Base-by-base conservation (phyloP, 2,888 invertebrate genomes). In the Chrysotoxum bicinctum region DNA sequence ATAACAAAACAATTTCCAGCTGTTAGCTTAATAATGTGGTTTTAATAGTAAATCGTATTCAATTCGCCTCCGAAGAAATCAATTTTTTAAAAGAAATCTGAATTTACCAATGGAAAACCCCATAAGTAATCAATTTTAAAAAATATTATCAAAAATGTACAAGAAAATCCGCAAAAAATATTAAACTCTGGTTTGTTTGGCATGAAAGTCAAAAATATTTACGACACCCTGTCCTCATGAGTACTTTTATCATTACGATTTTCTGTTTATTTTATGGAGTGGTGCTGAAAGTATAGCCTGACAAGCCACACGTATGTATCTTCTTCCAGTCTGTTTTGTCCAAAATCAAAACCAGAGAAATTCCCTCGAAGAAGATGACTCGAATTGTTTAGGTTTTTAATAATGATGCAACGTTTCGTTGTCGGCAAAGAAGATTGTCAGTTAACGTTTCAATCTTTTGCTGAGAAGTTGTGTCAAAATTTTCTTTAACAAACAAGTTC, bases 381-480 rank as follows among this genome's bases (percentile, higher is more conserved):
- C 64, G 35, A 56, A 12, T 35, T 50, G 16, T 64, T 48, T 50
- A 40, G 50, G 37, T 16, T 72, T 56, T 40, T 26, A 35, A 37
- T 35, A 48, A 48, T 75, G 66, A 68, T 52, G 40, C 56, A 83
- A 73, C 40, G 1, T 56, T 62, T 32, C 14, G n/a, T 35, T 50
- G 62, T 26, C 73, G 69, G 78, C 56, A 69, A 69, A 69, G 26
- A 26, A 37, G 40, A 32, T 62, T 12, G 16, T 14, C 81, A 58
- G 56, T 56, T 50, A 26, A 50, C 1, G 19, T 50, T 21, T 23
- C 21, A 21, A 21, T 21, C 21, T 12, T 14, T 48, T 30, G 10
- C n/a, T 6, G 16, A 54, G 32, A 45, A 77, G 83, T 78, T 74
- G 69, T 83, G 45, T 74, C 40, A 62, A 35, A 43, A 14, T 54